Conservation (phyloP, 2,797 vertebrate genomes). For the Hydrophis major region DNA sequence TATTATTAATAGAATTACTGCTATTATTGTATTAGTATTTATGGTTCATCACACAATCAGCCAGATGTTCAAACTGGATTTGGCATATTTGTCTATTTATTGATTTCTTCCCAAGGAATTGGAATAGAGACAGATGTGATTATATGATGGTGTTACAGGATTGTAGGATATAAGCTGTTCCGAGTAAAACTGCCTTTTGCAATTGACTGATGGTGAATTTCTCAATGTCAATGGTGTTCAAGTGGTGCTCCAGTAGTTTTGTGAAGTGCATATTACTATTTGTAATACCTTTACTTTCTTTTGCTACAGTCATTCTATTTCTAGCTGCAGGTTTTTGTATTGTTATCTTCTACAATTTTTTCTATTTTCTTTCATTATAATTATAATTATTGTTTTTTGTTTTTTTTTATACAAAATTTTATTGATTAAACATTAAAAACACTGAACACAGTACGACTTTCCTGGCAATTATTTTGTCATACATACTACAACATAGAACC, state of each 20-base stretch:
- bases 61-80: background rate
- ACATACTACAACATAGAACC: no score
- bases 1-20: no score
- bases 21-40: background rate
- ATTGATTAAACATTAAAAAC: no score
- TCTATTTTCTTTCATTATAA: background rate
- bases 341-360: background rate
- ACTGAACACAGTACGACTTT: no score
- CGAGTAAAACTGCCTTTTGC: background rate
- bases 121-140: background rate
- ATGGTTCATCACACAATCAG: background rate
- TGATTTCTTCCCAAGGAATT: background rate
- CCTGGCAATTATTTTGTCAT: no score
- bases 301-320: background rate
- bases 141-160: background rate
- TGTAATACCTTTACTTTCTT: background rate
- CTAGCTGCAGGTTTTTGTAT: background rate
- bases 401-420: no score
- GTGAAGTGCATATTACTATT: background rate
- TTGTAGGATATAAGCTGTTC: background rate
- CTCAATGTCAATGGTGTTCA: background rate
- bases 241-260: background rate
- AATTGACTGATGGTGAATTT: background rate
- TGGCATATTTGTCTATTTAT: background rate
- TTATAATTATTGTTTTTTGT: background rate